Conservation (phyloP, 2,888 invertebrate species). For the Agrotis exclamationis region DNA sequence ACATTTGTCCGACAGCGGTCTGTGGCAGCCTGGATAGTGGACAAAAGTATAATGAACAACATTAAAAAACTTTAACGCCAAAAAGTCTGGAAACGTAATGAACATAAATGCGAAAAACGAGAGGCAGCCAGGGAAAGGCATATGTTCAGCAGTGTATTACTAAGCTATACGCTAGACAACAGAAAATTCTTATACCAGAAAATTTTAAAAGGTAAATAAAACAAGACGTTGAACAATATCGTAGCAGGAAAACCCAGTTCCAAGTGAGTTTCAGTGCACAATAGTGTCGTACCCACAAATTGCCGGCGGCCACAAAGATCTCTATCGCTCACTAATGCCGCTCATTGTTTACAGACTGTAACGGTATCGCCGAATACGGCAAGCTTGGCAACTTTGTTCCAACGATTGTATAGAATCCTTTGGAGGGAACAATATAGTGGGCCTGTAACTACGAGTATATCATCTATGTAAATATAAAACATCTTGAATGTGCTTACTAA, state of each 20-base stretch:
- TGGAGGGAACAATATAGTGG: constrained; percentile 37
- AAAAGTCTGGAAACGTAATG: too few species aligned
- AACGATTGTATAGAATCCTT: constrained; percentile 49
- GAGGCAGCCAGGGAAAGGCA: too few species aligned
- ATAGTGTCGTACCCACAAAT: constrained; percentile 55
- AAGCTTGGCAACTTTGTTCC: constrained; percentile 46
- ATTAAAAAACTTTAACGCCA: neutral
- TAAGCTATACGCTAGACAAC: too few species aligned
- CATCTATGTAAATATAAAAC: neutral
- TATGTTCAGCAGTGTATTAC: too few species aligned
- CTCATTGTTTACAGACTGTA: constrained; percentile 65
- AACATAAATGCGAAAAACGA: too few species aligned
- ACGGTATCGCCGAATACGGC: constrained; percentile 63
- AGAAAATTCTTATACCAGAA: too few species aligned
- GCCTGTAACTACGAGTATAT: constrained; percentile 18
- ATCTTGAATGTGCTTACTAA: neutral
- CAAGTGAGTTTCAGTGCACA: constrained; percentile 23
- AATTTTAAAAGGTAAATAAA: neutral
- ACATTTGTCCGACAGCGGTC: neutral
- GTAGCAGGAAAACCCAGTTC: constrained; percentile 1
- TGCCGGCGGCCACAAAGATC: constrained; percentile 57
- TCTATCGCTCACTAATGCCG: constrained; percentile 60
- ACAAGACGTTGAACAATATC: neutral
- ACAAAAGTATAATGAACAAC: neutral
- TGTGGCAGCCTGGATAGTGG: neutral